Evolutionary conservation across 2,113 vertebrate species (phyloP).

Genomic region (Mus musculus): DNA sequence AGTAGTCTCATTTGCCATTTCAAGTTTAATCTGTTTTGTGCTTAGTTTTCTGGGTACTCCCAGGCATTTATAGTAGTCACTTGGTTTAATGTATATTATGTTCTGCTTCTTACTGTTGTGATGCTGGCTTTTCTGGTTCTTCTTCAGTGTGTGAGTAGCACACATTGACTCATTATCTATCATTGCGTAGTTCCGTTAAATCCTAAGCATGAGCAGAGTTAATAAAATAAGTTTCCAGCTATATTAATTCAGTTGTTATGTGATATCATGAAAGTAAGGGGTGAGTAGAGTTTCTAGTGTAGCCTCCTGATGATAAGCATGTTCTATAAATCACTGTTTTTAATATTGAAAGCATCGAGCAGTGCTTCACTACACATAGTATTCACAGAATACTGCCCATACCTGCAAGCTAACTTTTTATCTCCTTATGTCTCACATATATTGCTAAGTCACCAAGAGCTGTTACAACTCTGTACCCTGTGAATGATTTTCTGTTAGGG

Average conservation of each 20-base stretch:
- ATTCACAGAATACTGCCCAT: background rate
- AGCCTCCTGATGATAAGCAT: conserved; percentile 49
- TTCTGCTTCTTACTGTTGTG: background rate
- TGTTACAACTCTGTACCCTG: background rate
- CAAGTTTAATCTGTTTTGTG: background rate
- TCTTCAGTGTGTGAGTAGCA: background rate
- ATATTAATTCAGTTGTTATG: background rate
- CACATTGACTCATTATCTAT: background rate
- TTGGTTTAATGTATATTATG: no score
- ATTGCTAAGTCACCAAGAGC: background rate
- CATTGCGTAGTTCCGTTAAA: rapidly evolving
- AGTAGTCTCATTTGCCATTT: background rate
- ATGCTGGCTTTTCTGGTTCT: background rate
- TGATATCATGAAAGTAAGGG: background rate
- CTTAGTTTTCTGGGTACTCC: background rate
- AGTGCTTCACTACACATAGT: background rate
- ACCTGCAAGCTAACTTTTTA: rapidly evolving
- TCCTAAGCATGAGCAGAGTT: background rate
- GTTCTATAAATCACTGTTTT: background rate
- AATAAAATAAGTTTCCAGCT: conserved; percentile 27
- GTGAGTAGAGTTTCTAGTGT: conserved; percentile 61
- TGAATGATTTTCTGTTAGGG: background rate
- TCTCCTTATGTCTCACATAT: rapidly evolving
- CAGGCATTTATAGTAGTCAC: background rate
- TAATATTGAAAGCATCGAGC: background rate